Base-by-base conservation (phyloP, 37 sponge, comb jelly and placozoan genomes). In the Spongia lamella region DNA sequence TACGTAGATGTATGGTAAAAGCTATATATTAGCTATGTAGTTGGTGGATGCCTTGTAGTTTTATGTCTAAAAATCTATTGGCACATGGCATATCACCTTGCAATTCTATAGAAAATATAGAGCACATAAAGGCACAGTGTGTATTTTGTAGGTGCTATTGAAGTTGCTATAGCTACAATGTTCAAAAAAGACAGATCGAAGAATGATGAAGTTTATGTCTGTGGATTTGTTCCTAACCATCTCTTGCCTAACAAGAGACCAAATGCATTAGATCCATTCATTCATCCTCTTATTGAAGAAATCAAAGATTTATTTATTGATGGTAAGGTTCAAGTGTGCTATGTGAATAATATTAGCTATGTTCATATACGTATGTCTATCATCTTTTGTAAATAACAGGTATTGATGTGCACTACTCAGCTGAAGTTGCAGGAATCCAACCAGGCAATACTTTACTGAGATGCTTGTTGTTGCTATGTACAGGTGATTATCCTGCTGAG, bases 401-500 rank as follows among this genome's bases (percentile, higher is more conserved):
- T 7, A 24, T 62, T 62, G 27, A 62, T 11, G 63, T 62, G 19
- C 2, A 19, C 25, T 62, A 62, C 25, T 30, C 63, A 34, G 63
- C 63, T 62, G 63, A 62, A 3, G 30, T 62, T 3, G 26, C 27
- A 24, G 63, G 63, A 33, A 24, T 24, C 25, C 30, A 7, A 14
- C 25, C 63, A 26, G 29, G 63, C 19, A 3, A 9, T 14, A 29
- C 63, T 17, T 30, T 62, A 17, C 19, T 62, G 34, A 62, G 63
- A 22, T 62, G 63, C 25, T 17, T 62, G 1, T 29, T 62, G n/a
- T 22, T 24, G 34, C 27, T 62, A 3, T 62, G 63, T 24, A 62
- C 63, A 62, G 63, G 63, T 34, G 63, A 62, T 24, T 43, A 43
- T 43, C 63, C 63, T 26, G 63, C 63, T 34, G 29, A 62, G 30